Percentiles rank a stretch among this genome's conserved stretches.
Conservation (phyloP, 2,797 vertebrate species). For the Dromococcyx pavoninus region DNA sequence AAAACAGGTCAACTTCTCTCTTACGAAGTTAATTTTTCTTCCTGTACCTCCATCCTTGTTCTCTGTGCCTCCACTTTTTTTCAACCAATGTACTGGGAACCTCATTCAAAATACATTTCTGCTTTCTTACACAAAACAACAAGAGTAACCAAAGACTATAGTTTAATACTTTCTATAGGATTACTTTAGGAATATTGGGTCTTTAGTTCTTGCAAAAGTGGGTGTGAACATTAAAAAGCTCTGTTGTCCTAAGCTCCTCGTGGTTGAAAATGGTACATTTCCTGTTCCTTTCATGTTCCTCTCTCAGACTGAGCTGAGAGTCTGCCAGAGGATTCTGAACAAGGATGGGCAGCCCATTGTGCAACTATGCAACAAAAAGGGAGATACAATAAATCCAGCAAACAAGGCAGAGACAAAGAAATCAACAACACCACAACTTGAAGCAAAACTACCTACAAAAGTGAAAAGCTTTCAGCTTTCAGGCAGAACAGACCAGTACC, state of each 20-base stretch:
- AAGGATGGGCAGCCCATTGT: neutral
- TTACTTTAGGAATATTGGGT: neutral
- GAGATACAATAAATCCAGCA: neutral
- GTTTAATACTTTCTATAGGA: neutral
- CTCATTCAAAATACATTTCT: neutral
- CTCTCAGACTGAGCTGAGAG: neutral
- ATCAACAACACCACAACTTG: accelerated
- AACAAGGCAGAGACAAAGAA: neutral
- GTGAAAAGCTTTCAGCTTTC: neutral
- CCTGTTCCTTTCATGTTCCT: neutral
- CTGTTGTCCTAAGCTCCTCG: neutral
- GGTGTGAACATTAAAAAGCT: neutral
- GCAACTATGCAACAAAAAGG: too few species aligned
- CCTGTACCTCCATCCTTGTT: neutral
- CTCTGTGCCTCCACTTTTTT: neutral
- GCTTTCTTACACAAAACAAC: neutral
- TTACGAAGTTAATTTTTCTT: neutral
- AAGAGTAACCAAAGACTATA: neutral
- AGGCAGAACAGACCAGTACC: neutral
- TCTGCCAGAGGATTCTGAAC: neutral
- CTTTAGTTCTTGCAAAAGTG: neutral
- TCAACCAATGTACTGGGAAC: neutral
- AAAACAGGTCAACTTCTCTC: neutral
- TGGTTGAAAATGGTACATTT: neutral
- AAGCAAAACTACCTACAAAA: neutral